Evolutionary conservation across 2,888 invertebrate genomes (phyloP).

Genomic region (Calameuta pallipes): DNA sequence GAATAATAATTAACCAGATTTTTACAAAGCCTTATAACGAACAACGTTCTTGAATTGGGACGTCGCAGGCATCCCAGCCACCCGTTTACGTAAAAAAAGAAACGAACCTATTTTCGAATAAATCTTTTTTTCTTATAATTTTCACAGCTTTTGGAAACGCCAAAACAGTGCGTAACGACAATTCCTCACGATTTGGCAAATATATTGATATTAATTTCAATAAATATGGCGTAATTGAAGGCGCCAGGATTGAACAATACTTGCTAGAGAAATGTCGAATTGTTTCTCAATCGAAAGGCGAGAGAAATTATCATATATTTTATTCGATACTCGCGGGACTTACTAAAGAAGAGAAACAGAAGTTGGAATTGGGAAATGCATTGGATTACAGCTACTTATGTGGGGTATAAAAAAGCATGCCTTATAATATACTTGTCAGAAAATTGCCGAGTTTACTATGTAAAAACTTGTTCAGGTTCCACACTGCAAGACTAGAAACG

Average conservation of each 20-base stretch:
- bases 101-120: no score
- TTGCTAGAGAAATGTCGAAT: slow-evolving; percentile 93
- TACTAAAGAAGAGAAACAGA: slow-evolving; percentile 80
- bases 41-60: no score
- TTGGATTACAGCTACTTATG: slow-evolving; percentile 84
- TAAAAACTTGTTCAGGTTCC: neutral
- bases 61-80: no score
- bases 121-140: neutral
- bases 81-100: no score
- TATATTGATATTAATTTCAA: slow-evolving; percentile 93
- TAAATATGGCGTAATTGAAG: slow-evolving; percentile 86
- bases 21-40: no score
- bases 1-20: no score
- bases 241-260: slow-evolving; percentile 95
- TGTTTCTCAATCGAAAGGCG: slow-evolving; percentile 88
- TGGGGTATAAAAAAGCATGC: slow-evolving; percentile 68
- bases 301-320: slow-evolving; percentile 96
- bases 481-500: slow-evolving; percentile 83
- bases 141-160: slow-evolving; percentile 92
- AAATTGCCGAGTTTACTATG: neutral
- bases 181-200: slow-evolving; percentile 96
- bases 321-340: slow-evolving; percentile 91
- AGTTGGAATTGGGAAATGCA: slow-evolving; percentile 79
- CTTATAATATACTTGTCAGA: neutral
- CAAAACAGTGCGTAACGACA: slow-evolving; percentile 94